A percentile compares a stretch with the other conserved stretches of the same genome.
Conservation (phyloP, 2,888 invertebrate genomes). For the Amphipyra tragopoginis region DNA sequence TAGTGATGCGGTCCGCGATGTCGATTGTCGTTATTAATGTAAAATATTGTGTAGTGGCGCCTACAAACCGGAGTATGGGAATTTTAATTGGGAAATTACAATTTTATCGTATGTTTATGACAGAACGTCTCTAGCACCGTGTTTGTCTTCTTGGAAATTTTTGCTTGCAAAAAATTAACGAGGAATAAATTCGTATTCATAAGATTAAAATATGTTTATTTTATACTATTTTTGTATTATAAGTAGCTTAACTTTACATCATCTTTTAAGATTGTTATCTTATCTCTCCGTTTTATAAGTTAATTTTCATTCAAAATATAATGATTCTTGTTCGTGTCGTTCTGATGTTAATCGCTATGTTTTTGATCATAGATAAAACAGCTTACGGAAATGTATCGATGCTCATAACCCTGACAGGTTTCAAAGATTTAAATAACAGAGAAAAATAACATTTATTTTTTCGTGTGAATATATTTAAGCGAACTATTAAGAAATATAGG, state of each 20-base stretch:
- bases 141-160: conserved; percentile 27
- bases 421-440: conserved; percentile 24
- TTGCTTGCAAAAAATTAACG: conserved; percentile 26
- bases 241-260: conserved; percentile 10
- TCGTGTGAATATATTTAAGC: conserved; percentile 12
- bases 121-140: conserved; percentile 39
- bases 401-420: conserved; percentile 28
- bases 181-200: conserved; percentile 7
- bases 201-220: conserved; percentile 21
- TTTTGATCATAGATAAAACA: conserved; percentile 45
- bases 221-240: conserved; percentile 14
- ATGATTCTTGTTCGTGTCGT: conserved; percentile 27
- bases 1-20: conserved; percentile 67
- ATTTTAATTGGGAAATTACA: conserved; percentile 55
- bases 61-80: conserved; percentile 42
- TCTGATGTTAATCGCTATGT: conserved; percentile 43
- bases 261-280: conserved; percentile 36
- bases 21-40: conserved; percentile 56
- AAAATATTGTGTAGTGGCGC: conserved; percentile 58
- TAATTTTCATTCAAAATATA: conserved; percentile 43
- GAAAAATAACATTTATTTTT: conserved; percentile 14
- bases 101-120: conserved; percentile 44
- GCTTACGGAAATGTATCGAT: conserved; percentile 22
- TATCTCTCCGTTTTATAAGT: conserved; percentile 42
- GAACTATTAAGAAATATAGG: conserved; percentile 29